Evolutionary conservation across 2,888 invertebrate species (phyloP), one percentile per base, ranked within the genome.

Genomic region (Ferrisia virgata): DNA sequence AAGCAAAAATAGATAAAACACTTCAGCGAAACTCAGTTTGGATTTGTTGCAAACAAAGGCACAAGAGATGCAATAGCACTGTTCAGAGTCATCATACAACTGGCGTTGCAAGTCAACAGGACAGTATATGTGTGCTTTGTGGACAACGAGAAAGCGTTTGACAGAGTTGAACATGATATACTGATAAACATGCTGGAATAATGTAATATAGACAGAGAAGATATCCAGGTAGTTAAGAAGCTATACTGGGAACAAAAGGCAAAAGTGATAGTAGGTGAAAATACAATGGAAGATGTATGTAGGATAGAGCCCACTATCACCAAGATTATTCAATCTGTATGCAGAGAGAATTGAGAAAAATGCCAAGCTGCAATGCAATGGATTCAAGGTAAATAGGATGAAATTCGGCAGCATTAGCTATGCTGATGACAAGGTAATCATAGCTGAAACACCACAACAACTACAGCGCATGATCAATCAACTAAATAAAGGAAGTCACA

Each of bases 61-160:
- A 84, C 82, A 18, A 64, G 69, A 36, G 82, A 84, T 22, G 64
- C 78, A 18, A 33, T 78, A 33, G 8, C 36, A n/a, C 36, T 18
- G 2, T 18, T 78, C 25, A 78, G 36, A 9, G 36, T 78, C 11
- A n/a, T 78, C 15, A 18, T 36, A n/a, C 78, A 78, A 78, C 31
- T 9, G 36, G n/a, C 36, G 11, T 15, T 31, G 28, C 15, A 64
- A 18, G 82, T 58, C 11, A 82, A 82, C n/a, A 64, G 9, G 36
- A 58, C 47, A 39, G 6, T 82, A n/a, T 53, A 53, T 28, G 31
- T 64, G 36, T 82, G 82, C 33, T 82, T 82, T 53, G 76, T 84
- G 28, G 84, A 84, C 72, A 79, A 84, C 43, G 79, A 84, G 47
- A 84, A 84, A 15, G 79, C 58, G 18, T 84, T 84, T 18, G 84